Evolutionary conservation across 2,797 vertebrate genomes (phyloP), one percentile per base, ranked within the genome.

Genomic region (Channa striata): DNA sequence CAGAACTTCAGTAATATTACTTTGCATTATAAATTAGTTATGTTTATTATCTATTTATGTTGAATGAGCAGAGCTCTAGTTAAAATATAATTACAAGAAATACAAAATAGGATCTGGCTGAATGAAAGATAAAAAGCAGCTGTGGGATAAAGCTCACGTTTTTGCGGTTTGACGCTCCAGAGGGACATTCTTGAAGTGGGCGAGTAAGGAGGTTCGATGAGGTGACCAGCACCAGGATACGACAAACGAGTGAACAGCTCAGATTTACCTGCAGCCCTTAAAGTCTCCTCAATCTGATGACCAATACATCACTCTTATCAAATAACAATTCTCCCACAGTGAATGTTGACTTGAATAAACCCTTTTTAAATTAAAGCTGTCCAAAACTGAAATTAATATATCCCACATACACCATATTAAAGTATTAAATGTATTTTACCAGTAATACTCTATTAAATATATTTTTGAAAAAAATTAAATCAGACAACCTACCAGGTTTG

Each of bases 171-270:
- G 53, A 50, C 4, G 1, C 46, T 40, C 90, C 89, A 94, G 48
- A 92, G n/a, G 1, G 88, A 89, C 0, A 1, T 0, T 59, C 80
- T 86, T 62, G 56, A 3, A 25, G 80, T 82, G 1, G 94, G 95
- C 25, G 90, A 61, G 44, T 92, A 95, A 23, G 95, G 93, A 1
- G 94, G 93, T 74, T 96, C 95, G 1, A 96, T 95, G 73, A 92
- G 86, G 89, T 97, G 96, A 52, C 94, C 95, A 9, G 95, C 91
- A 42, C 92, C 94, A 0, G 94, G 93, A 5, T 96, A 96, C 0
- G 91, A 93, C 70, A 91, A 34, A 2, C 74, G 47, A 5, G 82
- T 92, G n/a, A 93, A 81, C 21, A 93, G 83, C 3, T 93, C 86
- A 12, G 83, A 86, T 89, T 90, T 93, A 51, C 83, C 87, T 5